Evolutionary conservation across 2,113 vertebrate species (phyloP).

Genomic region (Leuciscus idus): DNA sequence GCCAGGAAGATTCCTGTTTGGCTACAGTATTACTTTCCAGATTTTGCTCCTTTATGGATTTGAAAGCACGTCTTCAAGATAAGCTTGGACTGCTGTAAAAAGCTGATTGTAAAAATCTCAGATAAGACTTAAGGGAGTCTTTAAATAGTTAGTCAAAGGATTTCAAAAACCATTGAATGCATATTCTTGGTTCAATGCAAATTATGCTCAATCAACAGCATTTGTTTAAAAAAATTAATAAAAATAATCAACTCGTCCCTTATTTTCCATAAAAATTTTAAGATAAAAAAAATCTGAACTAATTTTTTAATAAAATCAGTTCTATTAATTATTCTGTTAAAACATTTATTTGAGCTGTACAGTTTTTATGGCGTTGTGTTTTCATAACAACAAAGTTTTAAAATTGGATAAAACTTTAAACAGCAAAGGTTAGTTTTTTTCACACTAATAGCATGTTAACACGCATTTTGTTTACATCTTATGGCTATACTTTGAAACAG

Average conservation of each 20-base stretch:
- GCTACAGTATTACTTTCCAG: slow-evolving; percentile 33
- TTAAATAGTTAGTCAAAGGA: slow-evolving; percentile 42
- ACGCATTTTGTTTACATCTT: neutral
- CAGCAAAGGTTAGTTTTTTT: neutral
- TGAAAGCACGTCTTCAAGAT: slow-evolving; percentile 37
- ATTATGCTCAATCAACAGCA: neutral
- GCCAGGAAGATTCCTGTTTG: slow-evolving; percentile 41
- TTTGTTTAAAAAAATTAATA: neutral
- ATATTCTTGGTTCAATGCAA: neutral
- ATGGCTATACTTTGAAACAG: neutral
- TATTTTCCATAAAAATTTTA: neutral
- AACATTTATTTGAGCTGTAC: neutral
- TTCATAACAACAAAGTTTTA: too few species aligned
- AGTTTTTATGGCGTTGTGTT: too few species aligned
- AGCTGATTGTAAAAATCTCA: neutral
- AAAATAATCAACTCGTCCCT: neutral
- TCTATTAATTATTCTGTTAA: neutral
- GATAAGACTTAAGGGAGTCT: slow-evolving; percentile 50
- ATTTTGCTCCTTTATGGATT: slow-evolving; percentile 39
- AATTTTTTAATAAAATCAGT: neutral
- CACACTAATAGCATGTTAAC: neutral
- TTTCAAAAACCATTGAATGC: neutral
- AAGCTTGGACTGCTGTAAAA: slow-evolving; percentile 27
- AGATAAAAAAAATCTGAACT: neutral
- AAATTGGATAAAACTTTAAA: too few species aligned